Evolutionary conservation across 2,113 vertebrate species (phyloP), one percentile per base, ranked within the genome.

Genomic region (Dipodomys spectabilis): DNA sequence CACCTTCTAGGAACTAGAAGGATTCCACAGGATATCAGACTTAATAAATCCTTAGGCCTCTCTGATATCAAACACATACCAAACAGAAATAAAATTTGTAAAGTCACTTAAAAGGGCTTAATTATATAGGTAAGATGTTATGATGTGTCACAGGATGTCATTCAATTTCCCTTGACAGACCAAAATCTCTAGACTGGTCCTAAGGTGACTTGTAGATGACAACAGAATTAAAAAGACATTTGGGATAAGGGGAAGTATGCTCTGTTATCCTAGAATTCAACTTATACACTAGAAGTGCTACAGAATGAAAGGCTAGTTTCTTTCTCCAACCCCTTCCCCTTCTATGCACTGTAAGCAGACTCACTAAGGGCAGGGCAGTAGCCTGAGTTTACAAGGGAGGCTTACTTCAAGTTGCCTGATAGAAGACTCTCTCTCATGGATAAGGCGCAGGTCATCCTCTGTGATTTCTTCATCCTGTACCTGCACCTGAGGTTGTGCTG

Each of bases 321-420:
- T 89, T 53, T 83, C 53, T 74, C 53, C 65, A 80, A 6, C 44
- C 0, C 16, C 68, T n/a, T 15, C 25, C 27, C 5, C 22, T 19
- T 60, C 32, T 30, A 78, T 11, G 22, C 30, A 71, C 49, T 62
- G 4, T 19, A 28, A 88, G 28, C 16, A 68, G 83, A 83, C 19
- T 75, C 71, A 25, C 23, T 16, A 35, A 65, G 22, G 25, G 71
- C 19, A 71, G 32, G 16, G 30, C 23, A 27, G 57, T 16, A 27
- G 6, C 4, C 7, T 18, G 44, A 0, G 32, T 30, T 10, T 39
- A 53, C 3, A 23, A 39, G 2, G 3, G 12, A 72, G 19, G 39
- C 73, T 93, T 96, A 99, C 99, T 98, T 99, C 99, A 80, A 99
- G 98, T 96, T 99, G 99, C 93, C 98, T 98, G 97, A 99, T 99